Evolutionary conservation across 2,888 invertebrate genomes (phyloP), one percentile per base, ranked within the genome.

Genomic region (Scrobipalpa atriplicella): DNA sequence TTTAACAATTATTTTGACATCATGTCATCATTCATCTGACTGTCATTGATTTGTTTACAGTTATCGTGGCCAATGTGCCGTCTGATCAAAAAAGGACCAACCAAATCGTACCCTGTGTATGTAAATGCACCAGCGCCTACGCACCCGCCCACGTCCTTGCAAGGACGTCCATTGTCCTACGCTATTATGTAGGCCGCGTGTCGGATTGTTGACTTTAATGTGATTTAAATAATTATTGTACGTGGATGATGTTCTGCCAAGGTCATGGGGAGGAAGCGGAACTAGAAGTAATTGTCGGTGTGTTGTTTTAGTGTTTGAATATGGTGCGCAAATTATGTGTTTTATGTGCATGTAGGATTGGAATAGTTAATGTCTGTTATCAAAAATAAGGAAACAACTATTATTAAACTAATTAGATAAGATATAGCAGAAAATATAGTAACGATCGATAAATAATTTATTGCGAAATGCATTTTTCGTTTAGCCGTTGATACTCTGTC

Each of bases 101-200:
- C 38, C 5, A 38, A 38, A 38, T 58, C 43, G 62, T 41, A 9
- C 5, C 19, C 13, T 41, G 38, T 18, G 38, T 16, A 6, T 29
- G 3, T 13, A 11, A 41, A 62, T 41, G 61, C 43, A 62, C 2
- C 19, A 19, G 47, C 65, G 41, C 66, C 54, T 52, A 64, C 66
- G 51, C 70, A 66, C 29, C 36, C 73, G 73, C 72, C 71, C 70
- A 52, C 73, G 75, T 71, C 80, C 80, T 79, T 77, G 80, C 79
- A 78, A 80, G 79, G 79, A 73, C 78, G 74, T 36, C 58, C 64
- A 62, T 67, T 68, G 66, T 68, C 63, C 61, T 64, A 52, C 29
- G 38, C 54, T 11, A 56, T 56, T 51, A 47, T 62, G 62, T 29
- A 47, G 62, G 62, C 43, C 16, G 39, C 10, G 3, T 11, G 54